Evolutionary conservation across 2,797 vertebrate genomes (phyloP).

Genomic region (Sebastiscus tertius): DNA sequence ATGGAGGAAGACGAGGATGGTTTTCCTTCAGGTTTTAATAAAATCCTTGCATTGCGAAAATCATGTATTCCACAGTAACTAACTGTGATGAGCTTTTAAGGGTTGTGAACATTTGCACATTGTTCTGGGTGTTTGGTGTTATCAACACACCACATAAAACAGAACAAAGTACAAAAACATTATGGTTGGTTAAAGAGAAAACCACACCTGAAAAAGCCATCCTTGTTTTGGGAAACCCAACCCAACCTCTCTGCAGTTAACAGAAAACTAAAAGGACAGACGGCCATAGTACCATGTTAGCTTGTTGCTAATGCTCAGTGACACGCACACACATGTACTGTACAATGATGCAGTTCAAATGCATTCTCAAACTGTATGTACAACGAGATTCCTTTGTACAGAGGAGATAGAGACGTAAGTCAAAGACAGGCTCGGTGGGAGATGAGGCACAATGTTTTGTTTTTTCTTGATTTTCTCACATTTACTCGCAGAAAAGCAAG

Average conservation of each 20-base stretch:
- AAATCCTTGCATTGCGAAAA: not conserved
- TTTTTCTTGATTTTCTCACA: conserved; percentile 8
- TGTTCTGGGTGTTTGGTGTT: not conserved
- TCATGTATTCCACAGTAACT: not conserved
- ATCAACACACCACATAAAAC: not conserved
- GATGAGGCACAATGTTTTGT: conserved; percentile 81
- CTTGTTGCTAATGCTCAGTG: conserved; percentile 47
- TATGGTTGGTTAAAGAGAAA: not conserved
- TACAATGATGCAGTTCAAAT: conserved; percentile 60
- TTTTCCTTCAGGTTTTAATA: not conserved
- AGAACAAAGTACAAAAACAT: not conserved
- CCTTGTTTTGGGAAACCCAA: conserved; percentile 32
- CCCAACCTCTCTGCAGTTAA: conserved; percentile 38
- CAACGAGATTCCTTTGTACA: conserved; percentile 67
- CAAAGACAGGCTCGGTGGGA: conserved; percentile 74
- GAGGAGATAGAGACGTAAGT: conserved; percentile 58
- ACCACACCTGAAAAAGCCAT: not conserved
- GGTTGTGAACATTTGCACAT: not conserved
- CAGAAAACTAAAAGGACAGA: conserved; percentile 33
- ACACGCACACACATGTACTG: conserved; percentile 51
- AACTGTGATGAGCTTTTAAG: not conserved
- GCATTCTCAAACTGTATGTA: conserved; percentile 58
- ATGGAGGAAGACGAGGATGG: not conserved
- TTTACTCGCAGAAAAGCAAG: conserved; percentile 53
- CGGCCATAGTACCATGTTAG: conserved; percentile 21